phyloP scores from a whole-genome alignment of 2,888 invertebrate species.

The Melanostoma scalare region DNA sequence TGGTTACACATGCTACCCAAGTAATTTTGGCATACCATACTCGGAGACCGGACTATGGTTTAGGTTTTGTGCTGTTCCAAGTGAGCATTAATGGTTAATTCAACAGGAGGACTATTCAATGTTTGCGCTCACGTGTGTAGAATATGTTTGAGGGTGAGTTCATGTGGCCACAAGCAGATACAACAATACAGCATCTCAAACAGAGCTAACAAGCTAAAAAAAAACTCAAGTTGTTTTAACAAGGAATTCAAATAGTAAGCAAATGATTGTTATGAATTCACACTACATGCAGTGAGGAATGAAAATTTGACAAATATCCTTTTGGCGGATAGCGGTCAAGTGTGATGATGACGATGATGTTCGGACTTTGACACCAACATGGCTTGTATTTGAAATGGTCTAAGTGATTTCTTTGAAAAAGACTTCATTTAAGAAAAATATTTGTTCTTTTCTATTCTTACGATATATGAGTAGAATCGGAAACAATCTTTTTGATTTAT shows the following conservation, averaged over 20 bases:
- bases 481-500: too few relatives aligned
- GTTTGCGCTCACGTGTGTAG: slow-evolving; percentile 3
- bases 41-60: slow-evolving; percentile 29
- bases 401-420: too few relatives aligned
- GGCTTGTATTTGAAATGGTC: too few relatives aligned
- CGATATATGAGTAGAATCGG: too few relatives aligned
- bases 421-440: too few relatives aligned
- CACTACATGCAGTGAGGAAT: not conserved
- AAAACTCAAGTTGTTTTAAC: slow-evolving; percentile 33
- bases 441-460: too few relatives aligned
- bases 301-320: not conserved
- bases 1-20: slow-evolving; percentile 62
- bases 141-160: not conserved
- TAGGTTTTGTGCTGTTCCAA: slow-evolving; percentile 55
- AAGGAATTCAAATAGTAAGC: slow-evolving; percentile 52
- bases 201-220: slow-evolving; percentile 44
- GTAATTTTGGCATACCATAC: slow-evolving; percentile 42
- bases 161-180: slow-evolving; percentile 30
- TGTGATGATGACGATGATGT: too few relatives aligned
- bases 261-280: slow-evolving; percentile 25
- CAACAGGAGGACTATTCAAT: slow-evolving; percentile 62
- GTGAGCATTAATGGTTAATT: slow-evolving; percentile 72
- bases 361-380: not conserved
- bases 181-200: slow-evolving; percentile 3
- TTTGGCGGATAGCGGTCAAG: not conserved